These are phyloP conservation scores for Cettia cetti DNA, from an alignment of 2,113 vertebrate species.

Conservation along the genomic window DNA sequence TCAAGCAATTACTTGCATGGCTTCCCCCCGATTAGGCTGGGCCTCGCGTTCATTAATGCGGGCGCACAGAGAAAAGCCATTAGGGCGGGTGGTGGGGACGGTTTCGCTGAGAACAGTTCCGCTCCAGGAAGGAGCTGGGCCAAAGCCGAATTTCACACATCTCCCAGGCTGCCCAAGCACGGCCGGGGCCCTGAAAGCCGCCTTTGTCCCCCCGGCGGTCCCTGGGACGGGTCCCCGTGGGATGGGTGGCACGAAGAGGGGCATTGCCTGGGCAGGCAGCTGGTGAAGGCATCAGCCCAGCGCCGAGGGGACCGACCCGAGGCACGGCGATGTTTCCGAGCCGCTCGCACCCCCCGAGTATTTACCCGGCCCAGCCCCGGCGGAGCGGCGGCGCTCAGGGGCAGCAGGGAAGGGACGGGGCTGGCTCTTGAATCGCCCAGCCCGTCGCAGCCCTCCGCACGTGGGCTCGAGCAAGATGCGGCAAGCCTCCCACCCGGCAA, in stretches of 20 bases:
- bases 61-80: conserved; percentile 85
- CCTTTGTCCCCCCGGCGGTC: conserved; percentile 49
- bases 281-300: fast-evolving
- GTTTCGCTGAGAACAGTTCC: conserved; percentile 85
- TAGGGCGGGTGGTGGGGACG: conserved; percentile 82
- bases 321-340: fast-evolving
- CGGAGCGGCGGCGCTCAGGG: fast-evolving
- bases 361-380: not conserved
- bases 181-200: conserved; percentile 47
- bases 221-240: not conserved
- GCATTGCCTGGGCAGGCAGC: not conserved
- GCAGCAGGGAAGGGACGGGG: not conserved
- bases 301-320: fast-evolving
- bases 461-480: not conserved
- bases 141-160: conserved; percentile 77
- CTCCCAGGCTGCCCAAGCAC: conserved; percentile 55
- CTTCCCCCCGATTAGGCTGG: conserved; percentile 86
- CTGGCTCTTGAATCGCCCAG: fast-evolving
- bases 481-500: not conserved
- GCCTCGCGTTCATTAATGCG: conserved; percentile 92
- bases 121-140: conserved; percentile 75
- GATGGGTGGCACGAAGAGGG: not conserved
- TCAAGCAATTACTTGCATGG: conserved; percentile 96
- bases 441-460: not conserved
- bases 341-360: fast-evolving